phyloP scores from a whole-genome alignment of 1,140 invertebrate genomes.

The Polypedilum pembai region DNA sequence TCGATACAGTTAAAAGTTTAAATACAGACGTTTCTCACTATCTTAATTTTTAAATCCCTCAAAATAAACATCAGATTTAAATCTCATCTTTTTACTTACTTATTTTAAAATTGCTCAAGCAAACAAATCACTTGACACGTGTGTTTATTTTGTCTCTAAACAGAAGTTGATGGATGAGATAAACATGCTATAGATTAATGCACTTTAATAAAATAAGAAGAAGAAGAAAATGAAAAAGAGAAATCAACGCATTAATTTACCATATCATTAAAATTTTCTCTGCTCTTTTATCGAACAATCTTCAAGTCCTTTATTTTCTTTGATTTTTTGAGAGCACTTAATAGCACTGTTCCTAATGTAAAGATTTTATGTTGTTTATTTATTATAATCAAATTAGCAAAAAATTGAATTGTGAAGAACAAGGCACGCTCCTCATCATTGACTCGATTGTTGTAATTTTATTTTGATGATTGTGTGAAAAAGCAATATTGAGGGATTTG shows the following conservation, averaged over 20 bases:
- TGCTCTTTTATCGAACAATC: constrained; percentile 6
- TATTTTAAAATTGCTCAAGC: background rate
- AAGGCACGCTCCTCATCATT: background rate
- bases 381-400: constrained; percentile 13
- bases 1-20: constrained; percentile 15
- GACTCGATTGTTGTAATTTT: background rate
- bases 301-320: background rate
- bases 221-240: background rate
- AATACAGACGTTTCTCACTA: background rate
- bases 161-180: constrained; percentile 8
- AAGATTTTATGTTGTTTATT: background rate
- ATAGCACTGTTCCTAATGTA: background rate
- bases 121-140: constrained; percentile 25
- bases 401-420: background rate
- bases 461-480: background rate
- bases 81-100: background rate
- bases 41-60: no score
- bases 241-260: constrained; percentile 22
- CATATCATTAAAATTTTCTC: constrained; percentile 5
- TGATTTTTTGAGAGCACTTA: constrained; percentile 2
- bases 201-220: constrained; percentile 1
- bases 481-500: background rate
- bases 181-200: constrained; percentile 18
- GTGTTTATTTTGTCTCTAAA: constrained; percentile 22
- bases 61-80: constrained; percentile 19